These are phyloP conservation scores for Drosophila eohydei DNA, from an alignment of 2,888 invertebrate species.

Conservation along the genomic window DNA sequence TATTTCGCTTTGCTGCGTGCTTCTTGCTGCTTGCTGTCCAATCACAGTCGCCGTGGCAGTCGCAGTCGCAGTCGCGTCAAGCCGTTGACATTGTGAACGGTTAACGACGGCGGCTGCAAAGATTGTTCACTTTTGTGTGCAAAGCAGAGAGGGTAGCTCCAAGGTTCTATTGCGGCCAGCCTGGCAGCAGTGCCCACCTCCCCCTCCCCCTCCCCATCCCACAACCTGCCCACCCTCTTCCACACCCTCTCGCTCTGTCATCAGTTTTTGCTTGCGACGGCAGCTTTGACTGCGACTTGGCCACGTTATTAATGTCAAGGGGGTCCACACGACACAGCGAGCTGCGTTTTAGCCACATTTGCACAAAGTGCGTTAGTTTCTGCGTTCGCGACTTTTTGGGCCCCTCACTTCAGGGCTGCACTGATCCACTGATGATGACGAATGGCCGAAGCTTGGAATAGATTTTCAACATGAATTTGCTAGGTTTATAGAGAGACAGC, in stretches of 20 bases:
- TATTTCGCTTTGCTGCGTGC: background rate
- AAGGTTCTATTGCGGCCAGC: conserved; percentile 72
- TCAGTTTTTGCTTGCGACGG: conserved; percentile 23
- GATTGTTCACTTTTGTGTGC: conserved; percentile 58
- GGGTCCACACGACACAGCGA: conserved; percentile 72
- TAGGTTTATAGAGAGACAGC: background rate
- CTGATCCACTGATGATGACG: background rate
- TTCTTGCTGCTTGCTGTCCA: conserved; percentile 4
- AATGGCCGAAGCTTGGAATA: background rate
- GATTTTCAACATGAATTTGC: background rate
- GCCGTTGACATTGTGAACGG: conserved; percentile 76
- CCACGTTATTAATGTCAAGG: conserved; percentile 77
- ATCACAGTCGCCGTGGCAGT: conserved; percentile 10
- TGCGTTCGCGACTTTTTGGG: conserved; percentile 41
- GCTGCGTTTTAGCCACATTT: conserved; percentile 42
- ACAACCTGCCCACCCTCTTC: background rate
- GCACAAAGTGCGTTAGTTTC: conserved; percentile 77
- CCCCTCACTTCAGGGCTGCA: conserved; percentile 51
- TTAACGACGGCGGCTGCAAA: conserved; percentile 63
- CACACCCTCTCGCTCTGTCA: conserved; percentile 13
- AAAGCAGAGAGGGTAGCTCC: conserved; percentile 63
- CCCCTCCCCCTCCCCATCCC: background rate
- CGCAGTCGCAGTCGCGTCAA: conserved; percentile 30
- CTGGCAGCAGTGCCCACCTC: conserved; percentile 6
- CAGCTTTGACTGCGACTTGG: conserved; percentile 50